A percentile compares a stretch with the other conserved stretches of the same genome.
Evolutionary conservation across 2,797 vertebrate species (phyloP).

Genomic region (Agapornis canus): DNA sequence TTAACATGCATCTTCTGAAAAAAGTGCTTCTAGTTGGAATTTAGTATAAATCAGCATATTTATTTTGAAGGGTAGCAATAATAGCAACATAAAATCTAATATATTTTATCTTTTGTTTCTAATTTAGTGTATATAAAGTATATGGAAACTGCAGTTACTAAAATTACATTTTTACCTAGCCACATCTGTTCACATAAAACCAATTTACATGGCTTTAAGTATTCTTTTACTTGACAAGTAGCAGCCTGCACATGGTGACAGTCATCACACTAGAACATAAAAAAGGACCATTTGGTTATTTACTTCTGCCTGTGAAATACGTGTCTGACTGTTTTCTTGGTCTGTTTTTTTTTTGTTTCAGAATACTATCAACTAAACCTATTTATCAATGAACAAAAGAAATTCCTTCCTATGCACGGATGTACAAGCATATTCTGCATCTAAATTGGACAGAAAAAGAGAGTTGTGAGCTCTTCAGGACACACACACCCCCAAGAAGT

Average conservation of each 20-base stretch:
- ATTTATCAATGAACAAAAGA: background rate
- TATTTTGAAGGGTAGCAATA: background rate
- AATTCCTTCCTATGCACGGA: background rate
- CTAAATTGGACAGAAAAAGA: background rate
- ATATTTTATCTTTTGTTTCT: background rate
- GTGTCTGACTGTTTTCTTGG: too few relatives aligned
- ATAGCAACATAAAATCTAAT: background rate
- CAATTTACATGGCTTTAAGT: background rate
- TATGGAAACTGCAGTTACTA: background rate
- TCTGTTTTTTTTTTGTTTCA: background rate
- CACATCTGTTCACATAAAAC: background rate
- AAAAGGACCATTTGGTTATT: background rate
- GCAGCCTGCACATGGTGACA: background rate
- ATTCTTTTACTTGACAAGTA: background rate
- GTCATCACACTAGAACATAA: background rate
- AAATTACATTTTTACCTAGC: background rate
- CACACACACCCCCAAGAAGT: fast-evolving
- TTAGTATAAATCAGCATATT: background rate
- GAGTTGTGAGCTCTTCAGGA: background rate
- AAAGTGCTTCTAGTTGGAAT: background rate
- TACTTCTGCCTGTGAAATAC: background rate
- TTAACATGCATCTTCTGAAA: background rate
- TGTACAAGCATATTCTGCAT: background rate
- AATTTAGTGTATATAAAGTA: background rate
- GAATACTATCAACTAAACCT: background rate